These are phyloP conservation scores for Sus cebifrons DNA, from an alignment of 2,797 vertebrate genomes.

Conservation along the genomic window DNA sequence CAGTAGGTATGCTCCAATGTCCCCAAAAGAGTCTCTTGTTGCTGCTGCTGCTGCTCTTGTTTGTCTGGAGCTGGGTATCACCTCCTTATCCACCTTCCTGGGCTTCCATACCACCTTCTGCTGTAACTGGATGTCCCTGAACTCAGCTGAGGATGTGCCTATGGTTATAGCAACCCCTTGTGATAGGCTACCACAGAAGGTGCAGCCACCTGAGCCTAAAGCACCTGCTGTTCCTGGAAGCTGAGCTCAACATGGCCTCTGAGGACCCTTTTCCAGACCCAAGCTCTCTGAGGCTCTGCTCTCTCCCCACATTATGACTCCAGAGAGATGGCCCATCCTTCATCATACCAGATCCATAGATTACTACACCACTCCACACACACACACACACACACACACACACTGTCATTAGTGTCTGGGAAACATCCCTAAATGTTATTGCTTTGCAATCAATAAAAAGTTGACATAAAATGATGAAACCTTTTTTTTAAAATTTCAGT, in stretches of 20 bases:
- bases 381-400: background rate
- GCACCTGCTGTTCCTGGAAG: background rate
- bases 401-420: background rate
- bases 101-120: background rate
- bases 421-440: background rate
- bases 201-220: background rate
- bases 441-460: background rate
- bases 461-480: background rate
- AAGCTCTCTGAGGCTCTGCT: background rate
- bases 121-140: background rate
- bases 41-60: background rate
- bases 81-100: fast-evolving
- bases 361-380: background rate
- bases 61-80: background rate
- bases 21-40: background rate
- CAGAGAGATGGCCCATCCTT: background rate
- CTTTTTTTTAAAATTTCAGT: background rate
- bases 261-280: background rate
- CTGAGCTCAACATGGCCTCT: background rate
- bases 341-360: background rate
- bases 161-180: background rate
- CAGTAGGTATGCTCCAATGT: background rate
- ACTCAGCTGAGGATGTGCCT: background rate
- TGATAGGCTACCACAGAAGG: fast-evolving
- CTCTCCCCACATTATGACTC: fast-evolving